A percentile compares a stretch with the other conserved stretches of the same genome.
These are phyloP conservation scores for Venturia canescens DNA, from an alignment of 1,140 invertebrate species.

Conservation along the genomic window DNA sequence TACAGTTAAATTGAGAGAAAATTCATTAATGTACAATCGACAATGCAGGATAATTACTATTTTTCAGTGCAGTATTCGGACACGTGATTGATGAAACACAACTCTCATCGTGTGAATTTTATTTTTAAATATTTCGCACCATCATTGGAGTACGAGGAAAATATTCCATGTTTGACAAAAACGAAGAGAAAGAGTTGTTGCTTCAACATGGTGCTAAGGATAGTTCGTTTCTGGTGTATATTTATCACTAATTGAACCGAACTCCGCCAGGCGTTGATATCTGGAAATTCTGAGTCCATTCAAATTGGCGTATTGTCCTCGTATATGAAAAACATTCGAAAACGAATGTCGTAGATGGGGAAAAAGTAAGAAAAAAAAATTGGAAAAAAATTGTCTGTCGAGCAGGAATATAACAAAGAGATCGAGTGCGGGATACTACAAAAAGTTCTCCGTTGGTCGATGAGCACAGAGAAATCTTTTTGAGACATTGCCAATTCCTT, in stretches of 20 bases:
- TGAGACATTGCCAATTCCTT: slow-evolving; percentile 66
- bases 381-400: slow-evolving; percentile 16
- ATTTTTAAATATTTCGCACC: no score
- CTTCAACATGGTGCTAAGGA: not conserved
- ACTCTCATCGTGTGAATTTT: no score
- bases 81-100: not conserved
- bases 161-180: not conserved
- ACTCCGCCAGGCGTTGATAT: not conserved
- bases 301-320: not conserved
- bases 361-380: slow-evolving; percentile 39
- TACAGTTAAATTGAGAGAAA: not conserved
- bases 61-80: not conserved
- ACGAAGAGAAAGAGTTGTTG: not conserved
- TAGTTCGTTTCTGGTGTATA: slow-evolving; percentile 3
- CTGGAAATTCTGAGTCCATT: not conserved
- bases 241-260: slow-evolving; percentile 16
- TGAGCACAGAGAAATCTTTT: slow-evolving; percentile 50
- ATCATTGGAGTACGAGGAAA: no score
- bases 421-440: slow-evolving; percentile 14
- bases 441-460: slow-evolving; percentile 10
- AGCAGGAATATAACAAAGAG: slow-evolving; percentile 4
- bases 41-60: not conserved
- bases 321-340: slow-evolving; percentile 32
- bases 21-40: not conserved
- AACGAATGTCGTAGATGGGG: slow-evolving; percentile 4